Conservation (phyloP, 53 echinoderm and acorn worm species). For the Pentamera pediparva region DNA sequence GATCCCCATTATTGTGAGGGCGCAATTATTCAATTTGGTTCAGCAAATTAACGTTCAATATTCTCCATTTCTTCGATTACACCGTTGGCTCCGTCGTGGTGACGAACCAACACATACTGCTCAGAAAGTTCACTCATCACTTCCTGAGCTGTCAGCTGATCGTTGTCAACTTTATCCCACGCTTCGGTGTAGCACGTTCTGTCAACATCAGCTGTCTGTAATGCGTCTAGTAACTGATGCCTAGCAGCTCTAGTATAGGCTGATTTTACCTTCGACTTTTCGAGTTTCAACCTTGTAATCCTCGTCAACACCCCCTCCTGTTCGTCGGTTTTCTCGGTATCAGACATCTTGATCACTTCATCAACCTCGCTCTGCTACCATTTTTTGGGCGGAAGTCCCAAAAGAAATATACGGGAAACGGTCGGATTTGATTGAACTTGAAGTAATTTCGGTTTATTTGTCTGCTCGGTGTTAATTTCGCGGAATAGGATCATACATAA, state of each 20-base stretch:
- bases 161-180: background rate
- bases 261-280: background rate
- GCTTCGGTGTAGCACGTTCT: background rate
- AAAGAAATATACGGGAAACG: no score
- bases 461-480: no score
- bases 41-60: background rate
- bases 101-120: background rate
- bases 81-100: background rate
- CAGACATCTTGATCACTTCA: background rate
- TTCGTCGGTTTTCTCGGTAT: background rate
- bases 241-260: background rate
- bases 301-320: background rate
- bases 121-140: background rate
- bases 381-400: no score
- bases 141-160: background rate
- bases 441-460: no score
- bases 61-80: background rate
- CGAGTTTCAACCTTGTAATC: background rate
- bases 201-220: background rate
- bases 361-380: constrained; percentile 12
- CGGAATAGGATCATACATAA: no score
- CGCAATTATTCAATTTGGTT: background rate
- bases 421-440: no score
- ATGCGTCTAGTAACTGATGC: background rate
- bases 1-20: no score